Conservation (phyloP, 2,113 vertebrate genomes). For the Eira barbara region DNA sequence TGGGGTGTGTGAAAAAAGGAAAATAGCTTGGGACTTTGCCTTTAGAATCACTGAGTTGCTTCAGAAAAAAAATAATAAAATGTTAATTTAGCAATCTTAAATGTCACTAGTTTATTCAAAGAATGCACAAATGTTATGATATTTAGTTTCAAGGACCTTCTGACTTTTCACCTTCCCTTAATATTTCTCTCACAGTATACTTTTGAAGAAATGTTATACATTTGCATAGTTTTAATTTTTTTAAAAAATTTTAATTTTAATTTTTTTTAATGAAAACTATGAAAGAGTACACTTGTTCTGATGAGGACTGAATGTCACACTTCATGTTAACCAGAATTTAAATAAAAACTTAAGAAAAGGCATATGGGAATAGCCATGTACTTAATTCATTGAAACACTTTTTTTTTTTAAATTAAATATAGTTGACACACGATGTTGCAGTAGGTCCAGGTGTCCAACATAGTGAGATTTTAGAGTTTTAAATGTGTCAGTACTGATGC, state of each 20-base stretch:
- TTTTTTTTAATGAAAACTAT: neutral
- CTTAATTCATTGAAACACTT: neutral
- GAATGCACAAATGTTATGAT: constrained; percentile 47
- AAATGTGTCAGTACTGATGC: neutral
- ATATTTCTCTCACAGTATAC: constrained; percentile 41
- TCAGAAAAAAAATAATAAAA: constrained; percentile 78
- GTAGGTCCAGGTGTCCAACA: neutral
- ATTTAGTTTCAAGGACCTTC: constrained; percentile 59
- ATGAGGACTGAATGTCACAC: neutral
- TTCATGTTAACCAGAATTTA: neutral
- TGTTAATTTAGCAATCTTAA: constrained; percentile 77
- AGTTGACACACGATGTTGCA: neutral
- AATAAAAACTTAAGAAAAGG: neutral
- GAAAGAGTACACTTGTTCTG: neutral
- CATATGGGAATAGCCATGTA: neutral
- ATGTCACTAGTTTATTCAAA: constrained; percentile 75
- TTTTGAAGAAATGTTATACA: neutral
- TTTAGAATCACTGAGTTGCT: constrained; percentile 68
- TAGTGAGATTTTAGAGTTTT: neutral
- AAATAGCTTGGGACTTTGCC: constrained; percentile 69
- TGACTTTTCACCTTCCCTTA: constrained; percentile 38
- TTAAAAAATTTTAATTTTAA: neutral
- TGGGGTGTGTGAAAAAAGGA: constrained; percentile 56
- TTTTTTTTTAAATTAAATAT: neutral
- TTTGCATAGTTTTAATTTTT: constrained; percentile 17